Evolutionary conservation across 2,113 vertebrate genomes (phyloP), one percentile per base, ranked within the genome.

Genomic region (Periophthalmus modestus): DNA sequence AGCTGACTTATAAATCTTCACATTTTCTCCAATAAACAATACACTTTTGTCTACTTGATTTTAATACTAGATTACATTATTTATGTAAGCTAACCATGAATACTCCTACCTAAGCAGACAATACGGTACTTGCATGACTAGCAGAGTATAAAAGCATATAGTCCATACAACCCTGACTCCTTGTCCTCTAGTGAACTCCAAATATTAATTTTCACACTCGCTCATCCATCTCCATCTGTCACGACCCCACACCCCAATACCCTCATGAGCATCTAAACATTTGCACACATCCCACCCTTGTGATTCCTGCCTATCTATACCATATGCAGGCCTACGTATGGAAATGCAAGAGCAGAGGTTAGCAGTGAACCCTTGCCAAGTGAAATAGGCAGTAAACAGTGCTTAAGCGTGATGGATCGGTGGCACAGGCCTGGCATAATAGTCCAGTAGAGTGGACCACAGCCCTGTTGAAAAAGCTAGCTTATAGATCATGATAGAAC

Each of bases 401-500:
- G 82, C 75, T 86, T 86, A 91, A 87, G 71, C 66, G 36, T 90
- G 88, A 91, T 87, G 83, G 87, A 90, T 92, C 28, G 74, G 85
- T 84, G 85, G 85, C 83, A 84, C 67, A 76, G 72, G 85, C 68
- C 79, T 74, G 84, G 85, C 80, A 89, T 88, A 90, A 92, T 85
- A 77, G 77, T 77, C 68, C 77, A 74, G 76, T 81, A 87, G 57
- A 59, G 84, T 87, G 85, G 79, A 87, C 84, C 76, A 78, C 77
- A 85, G 85, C 86, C 71, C 71, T 74, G 77, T 82, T 81, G 70
- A 82, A 82, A 84, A 83, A 89, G 78, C 86, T 85, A 80, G 84
- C 88, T 89, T 88, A 88, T 88, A 90, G 87, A 91, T 92, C 89
- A 88, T 72, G 79, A 86, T 88, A 78, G 78, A 58, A 69, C 73